Base-by-base conservation (phyloP, 1,140 invertebrate species). In the Tetraneura akinire region DNA sequence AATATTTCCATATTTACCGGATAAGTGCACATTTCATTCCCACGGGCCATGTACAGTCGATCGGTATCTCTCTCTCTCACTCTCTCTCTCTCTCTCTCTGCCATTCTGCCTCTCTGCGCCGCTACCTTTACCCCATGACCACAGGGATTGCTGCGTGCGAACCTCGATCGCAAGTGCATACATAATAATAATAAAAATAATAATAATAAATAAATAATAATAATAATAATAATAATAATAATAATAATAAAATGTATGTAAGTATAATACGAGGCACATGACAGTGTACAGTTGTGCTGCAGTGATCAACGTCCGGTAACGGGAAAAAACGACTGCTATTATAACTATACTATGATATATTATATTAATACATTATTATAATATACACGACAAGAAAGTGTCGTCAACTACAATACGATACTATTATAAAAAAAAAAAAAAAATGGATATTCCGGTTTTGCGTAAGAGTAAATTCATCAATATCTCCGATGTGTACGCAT, bases 1-100 rank as follows among this genome's bases (percentile, higher is more conserved):
- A 60, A 78, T 62, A 78, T 78, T 78, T 78, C 74, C 74, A 78
- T 78, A 60, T 78, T 78, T 78, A 60, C 51, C 16, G 23, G 10
- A 76, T 37, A 60, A 78, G 21, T 42, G 37, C 23, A n/a, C 73
- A 32, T 78, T 78, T 60, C 37, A 78, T 78, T 78, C 74, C 74
- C 74, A 78, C 74, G 74, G 55, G 55, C 74, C 74, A 47, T 78
- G 74, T 78, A 78, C 37, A 78, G 74, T 8, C 74, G 74, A 78
- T 78, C 26, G 29, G 23, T 62, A 78, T 78, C 74, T 60, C 16
- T 66, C 32, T 66, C 32, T 37, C 8, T 37, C 32, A 4, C 32
- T 8, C 3, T 3, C 32, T 62, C 29, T 62, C 29, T 32, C 26
- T 11, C n/a, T 68, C 13, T 68, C 60, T 62, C 29, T 32, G 16